phyloP scores from a whole-genome alignment of 2,113 vertebrate genomes.

The Takifugu flavidus region DNA sequence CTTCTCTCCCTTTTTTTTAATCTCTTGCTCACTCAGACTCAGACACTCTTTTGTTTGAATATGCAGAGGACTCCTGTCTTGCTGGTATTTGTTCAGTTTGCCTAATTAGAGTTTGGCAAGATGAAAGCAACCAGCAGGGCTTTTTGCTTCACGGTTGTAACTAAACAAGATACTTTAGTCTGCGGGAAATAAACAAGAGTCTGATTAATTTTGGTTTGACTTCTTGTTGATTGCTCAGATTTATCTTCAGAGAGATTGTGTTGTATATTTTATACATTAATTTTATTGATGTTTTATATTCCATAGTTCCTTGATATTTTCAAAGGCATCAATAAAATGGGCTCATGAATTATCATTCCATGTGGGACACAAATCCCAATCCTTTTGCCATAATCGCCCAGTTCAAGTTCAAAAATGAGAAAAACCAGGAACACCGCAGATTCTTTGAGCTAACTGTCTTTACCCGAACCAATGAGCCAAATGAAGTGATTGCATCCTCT shows the following conservation, averaged over 20 bases:
- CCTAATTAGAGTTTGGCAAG: constrained; percentile 58
- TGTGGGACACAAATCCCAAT: constrained; percentile 53
- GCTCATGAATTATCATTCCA: constrained; percentile 46
- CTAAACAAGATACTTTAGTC: constrained; percentile 38
- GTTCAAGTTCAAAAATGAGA: constrained; percentile 37
- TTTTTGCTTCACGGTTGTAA: constrained; percentile 35
- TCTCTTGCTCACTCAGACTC: constrained; percentile 42
- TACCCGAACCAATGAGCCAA: constrained; percentile 59
- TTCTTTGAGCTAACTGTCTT: constrained; percentile 63
- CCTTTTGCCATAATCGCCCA: constrained; percentile 53
- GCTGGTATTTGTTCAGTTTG: constrained; percentile 55
- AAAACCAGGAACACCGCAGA: constrained; percentile 44
- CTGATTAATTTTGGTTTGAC: constrained; percentile 12
- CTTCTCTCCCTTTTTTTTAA: constrained; percentile 4
- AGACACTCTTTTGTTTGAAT: constrained; percentile 60
- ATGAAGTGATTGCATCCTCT: constrained; percentile 54
- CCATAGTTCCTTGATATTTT: neutral
- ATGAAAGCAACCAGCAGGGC: constrained; percentile 52
- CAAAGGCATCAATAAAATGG: constrained; percentile 10
- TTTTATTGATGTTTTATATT: too few relatives aligned
- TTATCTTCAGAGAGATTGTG: neutral
- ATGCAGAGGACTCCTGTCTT: constrained; percentile 52
- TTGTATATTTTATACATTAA: too few relatives aligned
- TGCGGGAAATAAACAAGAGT: constrained; percentile 7
- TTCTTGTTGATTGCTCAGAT: constrained; percentile 3